phyloP scores from a whole-genome alignment of 2,113 vertebrate genomes.

The Saccopteryx bilineata region DNA sequence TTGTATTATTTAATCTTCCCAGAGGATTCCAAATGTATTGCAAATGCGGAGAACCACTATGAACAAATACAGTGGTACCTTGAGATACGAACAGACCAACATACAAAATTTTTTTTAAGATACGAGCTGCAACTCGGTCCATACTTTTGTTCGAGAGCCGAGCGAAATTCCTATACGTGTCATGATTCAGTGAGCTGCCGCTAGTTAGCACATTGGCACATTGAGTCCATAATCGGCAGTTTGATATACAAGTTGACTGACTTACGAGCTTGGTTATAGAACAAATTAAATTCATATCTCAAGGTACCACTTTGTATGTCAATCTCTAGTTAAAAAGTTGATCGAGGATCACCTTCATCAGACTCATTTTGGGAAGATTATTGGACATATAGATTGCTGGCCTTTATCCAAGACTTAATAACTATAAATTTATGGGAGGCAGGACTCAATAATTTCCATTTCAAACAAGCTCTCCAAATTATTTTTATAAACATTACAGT shows the following conservation, averaged over 20 bases:
- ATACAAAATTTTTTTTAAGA: too few species aligned
- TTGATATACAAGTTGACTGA: too few species aligned
- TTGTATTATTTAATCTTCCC: background rate
- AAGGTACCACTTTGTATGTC: too few species aligned
- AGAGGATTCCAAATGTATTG: background rate
- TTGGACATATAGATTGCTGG: background rate
- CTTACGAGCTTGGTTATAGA: too few species aligned
- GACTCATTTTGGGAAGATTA: constrained; percentile 3
- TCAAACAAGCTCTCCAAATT: background rate
- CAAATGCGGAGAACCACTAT: background rate
- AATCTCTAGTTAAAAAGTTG: background rate
- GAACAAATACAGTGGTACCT: background rate
- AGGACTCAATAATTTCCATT: background rate
- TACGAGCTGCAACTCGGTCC: too few species aligned
- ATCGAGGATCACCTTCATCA: background rate
- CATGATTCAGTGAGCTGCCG: too few species aligned
- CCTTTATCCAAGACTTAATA: background rate
- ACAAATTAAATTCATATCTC: too few species aligned
- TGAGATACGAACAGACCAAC: too few species aligned
- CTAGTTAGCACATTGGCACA: too few species aligned
- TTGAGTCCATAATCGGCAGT: too few species aligned
- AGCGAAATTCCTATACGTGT: too few species aligned
- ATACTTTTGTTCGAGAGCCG: too few species aligned
- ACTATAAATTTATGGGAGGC: background rate
- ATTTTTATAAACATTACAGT: background rate